A percentile compares a stretch with the other conserved stretches of the same genome.
phyloP scores from a whole-genome alignment of 2,113 vertebrate genomes.

The Proteles cristata region DNA sequence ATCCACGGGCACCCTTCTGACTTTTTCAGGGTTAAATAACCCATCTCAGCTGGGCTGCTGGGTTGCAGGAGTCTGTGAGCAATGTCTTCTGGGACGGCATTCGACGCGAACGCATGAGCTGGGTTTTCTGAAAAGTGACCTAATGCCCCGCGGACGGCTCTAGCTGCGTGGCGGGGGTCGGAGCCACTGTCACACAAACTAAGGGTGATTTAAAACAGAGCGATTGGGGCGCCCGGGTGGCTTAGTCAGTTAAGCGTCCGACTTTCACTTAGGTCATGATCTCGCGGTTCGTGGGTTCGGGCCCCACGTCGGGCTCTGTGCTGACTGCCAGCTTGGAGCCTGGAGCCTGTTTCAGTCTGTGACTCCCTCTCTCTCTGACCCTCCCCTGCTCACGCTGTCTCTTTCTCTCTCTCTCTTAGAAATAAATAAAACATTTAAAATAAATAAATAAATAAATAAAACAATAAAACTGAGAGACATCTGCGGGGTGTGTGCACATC shows the following conservation, averaged over 20 bases:
- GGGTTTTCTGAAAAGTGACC: background rate
- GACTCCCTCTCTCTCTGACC: too few species aligned
- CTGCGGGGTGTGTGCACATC: rapidly evolving
- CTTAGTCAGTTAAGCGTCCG: too few species aligned
- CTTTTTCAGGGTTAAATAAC: background rate
- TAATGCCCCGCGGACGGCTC: rapidly evolving
- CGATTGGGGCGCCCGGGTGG: background rate
- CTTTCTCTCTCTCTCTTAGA: too few species aligned
- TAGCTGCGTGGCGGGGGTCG: rapidly evolving
- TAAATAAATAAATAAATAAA: too few species aligned
- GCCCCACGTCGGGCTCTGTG: too few species aligned
- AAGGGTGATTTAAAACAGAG: background rate
- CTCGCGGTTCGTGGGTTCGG: too few species aligned
- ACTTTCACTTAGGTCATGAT: too few species aligned
- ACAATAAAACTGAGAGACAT: too few species aligned
- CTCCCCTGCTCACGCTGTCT: too few species aligned
- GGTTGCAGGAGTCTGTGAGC: rapidly evolving
- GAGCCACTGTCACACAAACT: background rate
- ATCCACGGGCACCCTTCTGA: background rate
- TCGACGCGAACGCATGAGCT: rapidly evolving
- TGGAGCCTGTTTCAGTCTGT: too few species aligned
- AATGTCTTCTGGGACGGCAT: rapidly evolving
- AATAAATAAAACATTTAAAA: too few species aligned
- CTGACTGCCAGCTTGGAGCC: too few species aligned
- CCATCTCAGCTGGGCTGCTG: background rate